These are phyloP conservation scores for Cossypha heuglini DNA, from an alignment of 2,797 vertebrate genomes.

Conservation along the genomic window DNA sequence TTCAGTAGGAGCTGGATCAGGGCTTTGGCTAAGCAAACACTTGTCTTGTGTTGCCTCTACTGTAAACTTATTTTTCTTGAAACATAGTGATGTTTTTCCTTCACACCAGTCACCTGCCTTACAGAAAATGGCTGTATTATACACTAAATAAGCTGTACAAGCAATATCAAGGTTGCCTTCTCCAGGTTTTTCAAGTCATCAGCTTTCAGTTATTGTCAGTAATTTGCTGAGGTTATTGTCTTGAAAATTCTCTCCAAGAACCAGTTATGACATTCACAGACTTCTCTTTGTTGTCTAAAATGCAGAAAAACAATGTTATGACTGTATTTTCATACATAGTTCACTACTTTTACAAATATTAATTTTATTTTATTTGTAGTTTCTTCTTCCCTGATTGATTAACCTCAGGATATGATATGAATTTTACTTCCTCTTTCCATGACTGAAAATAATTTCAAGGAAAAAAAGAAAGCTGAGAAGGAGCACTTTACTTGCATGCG, in stretches of 20 bases:
- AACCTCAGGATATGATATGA: rapidly evolving
- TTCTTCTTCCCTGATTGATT: not conserved
- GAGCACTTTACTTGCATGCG: not conserved
- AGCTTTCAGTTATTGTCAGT: not conserved
- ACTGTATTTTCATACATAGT: not conserved
- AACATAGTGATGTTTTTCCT: not conserved
- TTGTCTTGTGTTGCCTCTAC: not conserved
- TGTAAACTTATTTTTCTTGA: not conserved
- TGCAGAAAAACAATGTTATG: not conserved
- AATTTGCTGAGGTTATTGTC: not conserved
- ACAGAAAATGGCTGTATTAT: not conserved
- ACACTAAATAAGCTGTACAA: not conserved
- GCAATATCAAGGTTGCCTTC: not conserved
- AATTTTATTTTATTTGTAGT: not conserved
- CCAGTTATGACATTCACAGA: not conserved
- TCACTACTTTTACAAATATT: not conserved
- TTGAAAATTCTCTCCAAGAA: not conserved
- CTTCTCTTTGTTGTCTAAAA: not conserved
- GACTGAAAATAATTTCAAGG: not conserved
- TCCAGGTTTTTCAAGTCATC: not conserved
- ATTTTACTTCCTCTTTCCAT: not conserved
- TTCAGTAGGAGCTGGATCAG: not conserved
- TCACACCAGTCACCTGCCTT: not conserved
- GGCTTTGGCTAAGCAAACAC: not conserved
- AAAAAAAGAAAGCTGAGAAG: not conserved